Evolutionary conservation across 2,113 vertebrate species (phyloP).

Genomic region (Scomber japonicus): DNA sequence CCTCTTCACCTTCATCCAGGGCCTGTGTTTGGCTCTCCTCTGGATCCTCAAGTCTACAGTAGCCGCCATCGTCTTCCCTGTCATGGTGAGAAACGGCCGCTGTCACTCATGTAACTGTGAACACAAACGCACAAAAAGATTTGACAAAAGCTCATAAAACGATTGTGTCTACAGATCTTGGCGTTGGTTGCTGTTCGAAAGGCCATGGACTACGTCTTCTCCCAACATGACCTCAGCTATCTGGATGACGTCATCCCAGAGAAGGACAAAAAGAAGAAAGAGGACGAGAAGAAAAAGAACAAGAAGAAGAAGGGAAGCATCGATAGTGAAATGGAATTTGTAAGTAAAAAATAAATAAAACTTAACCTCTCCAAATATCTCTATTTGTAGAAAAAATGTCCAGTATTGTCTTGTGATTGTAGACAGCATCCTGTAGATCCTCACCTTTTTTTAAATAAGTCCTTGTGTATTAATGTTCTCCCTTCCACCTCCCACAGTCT

Average conservation of each 20-base stretch:
- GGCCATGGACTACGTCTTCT: conserved; percentile 98
- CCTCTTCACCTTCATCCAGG: conserved; percentile 97
- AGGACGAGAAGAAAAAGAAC: conserved; percentile 97
- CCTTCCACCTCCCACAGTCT: conserved; percentile 92
- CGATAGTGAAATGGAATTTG: conserved; percentile 96
- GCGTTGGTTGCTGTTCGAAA: conserved; percentile 96
- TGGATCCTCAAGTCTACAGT: conserved; percentile 99
- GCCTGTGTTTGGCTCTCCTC: conserved; percentile 92
- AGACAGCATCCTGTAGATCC: conserved; percentile 44
- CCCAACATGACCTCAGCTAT: conserved; percentile 96
- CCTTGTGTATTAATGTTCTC: conserved; percentile 60
- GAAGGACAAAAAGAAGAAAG: conserved; percentile 99
- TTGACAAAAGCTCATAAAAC: neutral
- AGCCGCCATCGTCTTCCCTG: conserved; percentile 97
- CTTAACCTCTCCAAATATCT: neutral
- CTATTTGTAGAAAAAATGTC: neutral
- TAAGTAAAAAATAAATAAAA: conserved; percentile 80
- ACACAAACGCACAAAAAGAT: neutral
- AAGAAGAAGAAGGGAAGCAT: conserved; percentile 97
- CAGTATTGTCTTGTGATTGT: conserved; percentile 33
- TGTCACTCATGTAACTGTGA: neutral
- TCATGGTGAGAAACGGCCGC: conserved; percentile 90
- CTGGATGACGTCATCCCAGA: conserved; percentile 99
- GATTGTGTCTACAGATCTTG: conserved; percentile 86
- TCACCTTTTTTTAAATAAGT: conserved; percentile 12